Evolutionary conservation across 2,888 invertebrate genomes (phyloP), one percentile per base, ranked within the genome.

Genomic region (Drosophila eohydei): DNA sequence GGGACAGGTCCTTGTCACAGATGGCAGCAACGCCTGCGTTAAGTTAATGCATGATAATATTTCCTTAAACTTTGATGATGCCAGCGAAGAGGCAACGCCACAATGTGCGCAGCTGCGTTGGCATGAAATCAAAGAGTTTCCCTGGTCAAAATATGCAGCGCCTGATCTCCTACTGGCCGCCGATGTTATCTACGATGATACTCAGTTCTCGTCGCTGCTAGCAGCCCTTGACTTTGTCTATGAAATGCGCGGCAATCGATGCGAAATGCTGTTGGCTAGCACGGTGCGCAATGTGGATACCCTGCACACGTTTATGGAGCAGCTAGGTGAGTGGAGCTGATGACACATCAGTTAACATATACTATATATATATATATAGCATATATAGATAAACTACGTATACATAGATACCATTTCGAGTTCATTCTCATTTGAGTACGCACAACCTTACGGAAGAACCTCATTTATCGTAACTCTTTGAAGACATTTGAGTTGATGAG

Each of bases 1-100:
- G 1, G 92, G 93, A 59, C 92, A 93, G 54, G 93, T 96, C 51
- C 93, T 94, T 59, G 94, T 97, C 56, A 95, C 95, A 16, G 97
- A 97, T 91, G 95, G 95, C 83, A 96, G 96, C 88, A 85, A 92
- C 0, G 93, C 94, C 55, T 97, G 97, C 30, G 91, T 97, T 21
- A 93, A 94, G 38, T 93, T 94, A 43, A 93, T 96, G 58, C 92
- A 92, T 74, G 93, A 95, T 57, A 97, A 97, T 92, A 92, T 96
- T 46, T 76, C 88, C 32, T 92, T 95, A 2, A 96, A 96, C 92
- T 94, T 95, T 50, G 6, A 61, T 0, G 36, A 64, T 9, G 54
- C 65, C 2, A 57, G 14, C 3, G 65, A 63, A 12, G 38, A 12
- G 2, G 30, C 56, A 0, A 34, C 54, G 16, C 81, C 75, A 11